Evolutionary conservation across 2,797 vertebrate species (phyloP).

Genomic region (Hoplostethus atlanticus): DNA sequence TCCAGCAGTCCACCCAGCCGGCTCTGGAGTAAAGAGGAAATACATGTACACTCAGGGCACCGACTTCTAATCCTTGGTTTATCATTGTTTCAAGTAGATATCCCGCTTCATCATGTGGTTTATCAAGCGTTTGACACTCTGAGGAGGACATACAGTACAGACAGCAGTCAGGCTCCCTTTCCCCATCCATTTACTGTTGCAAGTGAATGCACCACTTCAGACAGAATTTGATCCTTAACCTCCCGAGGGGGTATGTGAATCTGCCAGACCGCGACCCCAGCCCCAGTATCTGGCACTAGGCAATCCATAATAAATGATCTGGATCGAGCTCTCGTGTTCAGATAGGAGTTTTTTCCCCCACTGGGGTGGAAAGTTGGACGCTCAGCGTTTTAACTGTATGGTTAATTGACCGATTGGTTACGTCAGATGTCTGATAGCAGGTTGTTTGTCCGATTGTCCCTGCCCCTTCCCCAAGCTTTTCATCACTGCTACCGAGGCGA

Average conservation of each 20-base stretch:
- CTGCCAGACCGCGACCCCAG: slow-evolving; percentile 31
- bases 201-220: slow-evolving; percentile 39
- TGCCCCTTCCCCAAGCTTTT: too few relatives aligned
- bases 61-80: slow-evolving; percentile 29
- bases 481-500: too few relatives aligned
- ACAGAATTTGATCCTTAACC: slow-evolving; percentile 43
- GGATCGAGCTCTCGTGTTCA: slow-evolving; percentile 29
- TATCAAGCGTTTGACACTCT: slow-evolving; percentile 48
- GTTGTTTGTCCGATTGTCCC: too few relatives aligned
- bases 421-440: too few relatives aligned
- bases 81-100: slow-evolving; percentile 56
- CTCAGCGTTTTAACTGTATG: too few relatives aligned
- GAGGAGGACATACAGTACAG: slow-evolving; percentile 42
- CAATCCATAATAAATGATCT: slow-evolving; percentile 44
- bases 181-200: too few relatives aligned
- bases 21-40: slow-evolving; percentile 77
- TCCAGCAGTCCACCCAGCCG: slow-evolving; percentile 99
- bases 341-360: too few relatives aligned
- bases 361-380: too few relatives aligned
- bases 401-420: too few relatives aligned
- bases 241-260: slow-evolving; percentile 36
- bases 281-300: slow-evolving; percentile 7
- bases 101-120: slow-evolving; percentile 61
- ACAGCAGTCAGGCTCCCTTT: neutral
- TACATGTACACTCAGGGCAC: slow-evolving; percentile 22